Conservation (phyloP, 2,888 invertebrate genomes). For the Acanthosepion pharaonis region DNA sequence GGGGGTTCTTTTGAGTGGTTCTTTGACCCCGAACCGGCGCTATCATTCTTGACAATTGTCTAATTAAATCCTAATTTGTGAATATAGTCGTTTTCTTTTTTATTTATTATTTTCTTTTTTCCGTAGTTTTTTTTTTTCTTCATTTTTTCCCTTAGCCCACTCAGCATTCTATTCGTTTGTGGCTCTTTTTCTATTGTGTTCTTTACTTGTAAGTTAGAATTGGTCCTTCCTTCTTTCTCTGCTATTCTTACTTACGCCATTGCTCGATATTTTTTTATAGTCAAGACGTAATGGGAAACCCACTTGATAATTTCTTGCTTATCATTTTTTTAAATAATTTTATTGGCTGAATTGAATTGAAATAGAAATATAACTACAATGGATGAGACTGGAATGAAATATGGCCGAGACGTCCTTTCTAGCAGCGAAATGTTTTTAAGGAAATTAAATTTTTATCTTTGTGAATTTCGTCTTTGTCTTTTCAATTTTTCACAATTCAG, state of each 20-base stretch:
- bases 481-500: background rate
- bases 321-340: background rate
- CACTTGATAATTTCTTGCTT: background rate
- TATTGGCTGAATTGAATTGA: background rate
- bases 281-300: background rate
- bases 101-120: background rate
- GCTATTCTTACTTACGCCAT: background rate
- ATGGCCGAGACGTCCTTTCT: background rate
- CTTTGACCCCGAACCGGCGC: conserved; percentile 7
- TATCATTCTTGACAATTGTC: background rate
- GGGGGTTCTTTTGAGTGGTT: background rate
- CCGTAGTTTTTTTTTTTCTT: no score
- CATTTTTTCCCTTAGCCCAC: background rate
- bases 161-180: background rate
- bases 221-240: background rate
- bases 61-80: conserved; percentile 33
- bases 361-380: background rate
- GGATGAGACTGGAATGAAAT: background rate
- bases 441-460: conserved; percentile 2
- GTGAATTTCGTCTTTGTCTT: conserved; percentile 7
- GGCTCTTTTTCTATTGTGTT: background rate
- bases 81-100: background rate
- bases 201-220: conserved; percentile 6
- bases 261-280: background rate
- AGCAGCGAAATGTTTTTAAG: background rate